Conservation (phyloP, 2,113 vertebrate species). For the Craseonycteris thonglongyai region DNA sequence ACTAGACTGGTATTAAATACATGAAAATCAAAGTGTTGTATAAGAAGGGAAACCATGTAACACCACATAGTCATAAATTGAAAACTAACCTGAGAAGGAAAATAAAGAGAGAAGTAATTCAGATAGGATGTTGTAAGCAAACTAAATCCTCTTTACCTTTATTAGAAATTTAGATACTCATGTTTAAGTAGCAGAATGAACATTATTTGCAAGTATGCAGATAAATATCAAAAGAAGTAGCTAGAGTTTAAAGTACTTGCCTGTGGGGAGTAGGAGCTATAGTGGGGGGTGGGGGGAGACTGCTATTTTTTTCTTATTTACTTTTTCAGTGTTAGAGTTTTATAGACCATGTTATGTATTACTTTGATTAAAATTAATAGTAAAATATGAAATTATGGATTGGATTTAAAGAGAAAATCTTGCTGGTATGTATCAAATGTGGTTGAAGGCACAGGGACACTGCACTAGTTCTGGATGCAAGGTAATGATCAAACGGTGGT, state of each 20-base stretch:
- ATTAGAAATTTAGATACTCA: slow-evolving; percentile 18
- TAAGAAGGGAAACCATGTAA: neutral
- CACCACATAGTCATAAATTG: neutral
- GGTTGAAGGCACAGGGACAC: neutral
- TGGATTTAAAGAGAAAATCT: neutral
- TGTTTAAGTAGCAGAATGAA: neutral
- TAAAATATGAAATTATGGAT: neutral
- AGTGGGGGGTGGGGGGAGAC: neutral
- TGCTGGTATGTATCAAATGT: neutral
- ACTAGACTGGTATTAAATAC: neutral
- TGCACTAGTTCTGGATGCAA: neutral
- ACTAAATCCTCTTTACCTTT: neutral
- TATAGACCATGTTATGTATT: neutral
- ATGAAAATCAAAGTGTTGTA: neutral
- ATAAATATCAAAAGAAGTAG: neutral
- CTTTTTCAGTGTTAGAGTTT: neutral
- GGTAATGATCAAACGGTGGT: neutral
- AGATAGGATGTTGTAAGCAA: neutral
- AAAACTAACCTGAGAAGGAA: neutral
- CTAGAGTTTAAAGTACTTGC: neutral
- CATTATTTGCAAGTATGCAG: neutral
- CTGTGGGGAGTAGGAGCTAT: neutral
- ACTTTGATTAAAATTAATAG: neutral
- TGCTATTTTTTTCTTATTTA: neutral
- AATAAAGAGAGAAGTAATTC: neutral